Conservation (phyloP, 1,140 invertebrate genomes). For the Drosophila oshimai region DNA sequence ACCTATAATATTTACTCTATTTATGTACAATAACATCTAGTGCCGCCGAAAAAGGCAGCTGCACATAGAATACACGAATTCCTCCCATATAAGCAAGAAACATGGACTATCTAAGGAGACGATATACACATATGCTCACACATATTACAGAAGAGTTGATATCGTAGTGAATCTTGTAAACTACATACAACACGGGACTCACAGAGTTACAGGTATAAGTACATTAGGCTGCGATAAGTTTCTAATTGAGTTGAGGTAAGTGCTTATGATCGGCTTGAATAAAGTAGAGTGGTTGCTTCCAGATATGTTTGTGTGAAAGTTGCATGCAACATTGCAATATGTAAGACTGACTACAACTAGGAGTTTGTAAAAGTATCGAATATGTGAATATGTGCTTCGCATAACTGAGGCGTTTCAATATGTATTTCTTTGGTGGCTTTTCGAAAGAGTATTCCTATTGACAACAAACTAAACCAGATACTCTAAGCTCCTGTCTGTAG, state of each 20-base stretch:
- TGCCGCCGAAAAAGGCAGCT: slow-evolving; percentile 25
- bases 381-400: slow-evolving; percentile 1
- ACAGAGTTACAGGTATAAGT: neutral
- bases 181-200: neutral
- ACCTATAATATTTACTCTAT: slow-evolving; percentile 31
- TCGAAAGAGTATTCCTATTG: slow-evolving; percentile 4
- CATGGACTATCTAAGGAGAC: slow-evolving; percentile 53
- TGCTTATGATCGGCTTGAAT: slow-evolving; percentile 12
- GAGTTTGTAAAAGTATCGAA: slow-evolving; percentile 16
- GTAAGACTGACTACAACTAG: slow-evolving; percentile 33
- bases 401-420: slow-evolving; percentile 1
- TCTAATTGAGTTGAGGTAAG: slow-evolving; percentile 24
- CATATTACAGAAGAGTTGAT: slow-evolving; percentile 8
- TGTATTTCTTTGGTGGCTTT: slow-evolving; percentile 25
- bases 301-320: slow-evolving; percentile 61
- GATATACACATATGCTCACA: slow-evolving; percentile 10
- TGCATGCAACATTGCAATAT: slow-evolving; percentile 48
- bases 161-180: neutral
- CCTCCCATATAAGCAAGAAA: slow-evolving; percentile 33
- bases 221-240: slow-evolving; percentile 19
- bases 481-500: slow-evolving; percentile 8
- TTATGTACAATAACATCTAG: slow-evolving; percentile 44
- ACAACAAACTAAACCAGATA: slow-evolving; percentile 1
- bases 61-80: slow-evolving; percentile 19
- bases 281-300: slow-evolving; percentile 34